Evolutionary conservation across 1,140 invertebrate species (phyloP), one percentile per base, ranked within the genome.

Genomic region (Pteromalus puparum): DNA sequence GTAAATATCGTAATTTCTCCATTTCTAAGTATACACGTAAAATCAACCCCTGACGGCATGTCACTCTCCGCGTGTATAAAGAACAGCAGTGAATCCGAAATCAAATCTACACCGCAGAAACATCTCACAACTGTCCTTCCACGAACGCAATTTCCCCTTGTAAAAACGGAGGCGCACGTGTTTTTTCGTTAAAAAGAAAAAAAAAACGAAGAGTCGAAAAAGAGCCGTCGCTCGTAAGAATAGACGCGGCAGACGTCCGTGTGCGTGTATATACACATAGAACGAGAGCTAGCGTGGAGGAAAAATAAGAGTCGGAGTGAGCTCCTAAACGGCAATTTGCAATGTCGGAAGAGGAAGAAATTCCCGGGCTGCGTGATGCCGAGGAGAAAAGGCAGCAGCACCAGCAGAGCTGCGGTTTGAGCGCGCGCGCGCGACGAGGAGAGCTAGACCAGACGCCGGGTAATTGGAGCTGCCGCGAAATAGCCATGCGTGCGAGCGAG

Each of bases 271-370:
- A 61, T 61, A 48, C 2, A 48, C 18, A 26, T 70, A 21, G 13
- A 72, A 26, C 3, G 4, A 24, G 67, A 46, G 34, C 1, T 18
- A 65, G 53, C 13, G 74, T 5, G 30, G 30, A 68, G 65, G 48
- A 42, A 67, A 53, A 68, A 72, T 61, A 61, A 70, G 73, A 68
- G 72, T 12, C 26, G 42, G 18, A 68, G 38, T 12, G 75, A 18
- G 38, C 38, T 61, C 75, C 83, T 85, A 85, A 85, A 76, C 73
- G 83, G 83, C 83, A 85, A 85, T 81, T 85, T 85, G 72, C 38
- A 74, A 81, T 85, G 83, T 85, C 78, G 83, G 83, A 85, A 85
- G 67, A 84, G 81, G 82, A 76, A 86, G 79, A 34, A 77, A 82
- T 68, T 73, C 82, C 46, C 72, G 46, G 65, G 73, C 46, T 21